Evolutionary conservation across 1,140 invertebrate genomes (phyloP).

Genomic region (Zaprionus davidi): DNA sequence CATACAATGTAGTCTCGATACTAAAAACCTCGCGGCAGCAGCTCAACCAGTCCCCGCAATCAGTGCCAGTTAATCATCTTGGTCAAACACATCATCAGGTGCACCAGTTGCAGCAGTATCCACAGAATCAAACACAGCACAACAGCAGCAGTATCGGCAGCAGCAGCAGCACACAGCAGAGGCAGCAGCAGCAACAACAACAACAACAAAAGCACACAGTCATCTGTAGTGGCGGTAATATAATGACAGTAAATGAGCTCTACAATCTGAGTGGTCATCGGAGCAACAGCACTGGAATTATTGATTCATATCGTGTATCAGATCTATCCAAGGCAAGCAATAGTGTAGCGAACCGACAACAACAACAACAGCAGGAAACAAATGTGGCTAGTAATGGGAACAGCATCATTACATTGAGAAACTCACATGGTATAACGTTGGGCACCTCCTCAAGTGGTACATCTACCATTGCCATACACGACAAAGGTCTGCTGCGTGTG

Average conservation of each 20-base stretch:
- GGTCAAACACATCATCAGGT: conserved; percentile 33
- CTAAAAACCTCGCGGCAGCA: conserved; percentile 56
- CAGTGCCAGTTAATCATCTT: conserved; percentile 5
- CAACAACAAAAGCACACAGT: conserved; percentile 52
- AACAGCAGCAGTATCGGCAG: not conserved
- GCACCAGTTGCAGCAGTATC: conserved; percentile 44
- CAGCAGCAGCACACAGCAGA: conserved; percentile 5
- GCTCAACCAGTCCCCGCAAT: conserved; percentile 3
- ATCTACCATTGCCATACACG: conserved; percentile 47
- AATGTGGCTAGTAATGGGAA: conserved; percentile 19
- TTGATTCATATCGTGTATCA: conserved; percentile 44
- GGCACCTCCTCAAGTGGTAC: conserved; percentile 22
- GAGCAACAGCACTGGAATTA: conserved; percentile 16
- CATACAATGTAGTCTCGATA: conserved; percentile 64
- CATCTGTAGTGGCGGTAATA: conserved; percentile 53
- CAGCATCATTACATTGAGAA: conserved; percentile 42
- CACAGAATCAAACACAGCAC: conserved; percentile 17
- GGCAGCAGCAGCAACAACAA: conserved; percentile 51
- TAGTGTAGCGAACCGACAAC: not conserved
- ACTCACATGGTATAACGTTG: conserved; percentile 36
- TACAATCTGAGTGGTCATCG: conserved; percentile 53
- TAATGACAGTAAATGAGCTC: conserved; percentile 55
- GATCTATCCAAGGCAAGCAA: conserved; percentile 41
- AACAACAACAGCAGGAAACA: conserved; percentile 12
- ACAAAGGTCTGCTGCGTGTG: conserved; percentile 55